A percentile compares a stretch with the other conserved stretches of the same genome.
Evolutionary conservation across 1,140 invertebrate species (phyloP).

Genomic region (Kradibia gibbosae): DNA sequence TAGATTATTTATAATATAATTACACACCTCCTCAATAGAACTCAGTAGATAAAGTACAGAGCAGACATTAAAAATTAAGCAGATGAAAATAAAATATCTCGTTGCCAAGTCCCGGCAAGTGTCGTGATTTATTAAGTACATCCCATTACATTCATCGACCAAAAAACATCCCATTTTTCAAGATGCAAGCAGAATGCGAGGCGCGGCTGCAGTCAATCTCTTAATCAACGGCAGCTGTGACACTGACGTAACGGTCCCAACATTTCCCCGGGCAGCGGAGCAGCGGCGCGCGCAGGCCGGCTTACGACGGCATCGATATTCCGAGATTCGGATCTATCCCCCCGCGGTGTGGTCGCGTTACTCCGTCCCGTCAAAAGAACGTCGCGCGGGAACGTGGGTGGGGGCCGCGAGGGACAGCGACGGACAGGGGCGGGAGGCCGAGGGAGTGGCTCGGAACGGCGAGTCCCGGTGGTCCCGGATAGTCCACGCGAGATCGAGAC

Average conservation of each 20-base stretch:
- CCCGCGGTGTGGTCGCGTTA: conserved; percentile 23
- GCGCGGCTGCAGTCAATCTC: background rate
- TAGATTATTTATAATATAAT: too few species aligned
- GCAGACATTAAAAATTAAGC: too few species aligned
- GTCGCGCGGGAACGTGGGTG: too few species aligned
- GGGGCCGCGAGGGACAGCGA: conserved; percentile 16
- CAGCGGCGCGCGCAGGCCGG: background rate
- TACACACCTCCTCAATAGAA: too few species aligned
- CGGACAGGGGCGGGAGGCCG: conserved; percentile 50
- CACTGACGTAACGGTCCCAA: background rate
- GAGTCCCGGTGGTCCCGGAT: conserved; percentile 59
- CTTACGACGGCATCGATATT: conserved; percentile 5
- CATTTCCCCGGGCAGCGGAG: background rate
- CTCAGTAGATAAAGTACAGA: too few species aligned
- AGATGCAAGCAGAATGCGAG: background rate
- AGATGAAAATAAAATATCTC: too few species aligned
- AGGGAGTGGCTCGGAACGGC: background rate
- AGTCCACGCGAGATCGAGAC: conserved; percentile 55
- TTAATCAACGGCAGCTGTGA: background rate
- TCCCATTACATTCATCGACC: background rate
- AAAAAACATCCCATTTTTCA: background rate
- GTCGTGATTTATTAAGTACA: too few species aligned
- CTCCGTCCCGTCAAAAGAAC: conserved; percentile 32
- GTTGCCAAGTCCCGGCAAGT: too few species aligned
- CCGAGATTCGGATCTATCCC: conserved; percentile 1